Conservation (phyloP, 2,888 invertebrate genomes). For the Hydraecia micacea region DNA sequence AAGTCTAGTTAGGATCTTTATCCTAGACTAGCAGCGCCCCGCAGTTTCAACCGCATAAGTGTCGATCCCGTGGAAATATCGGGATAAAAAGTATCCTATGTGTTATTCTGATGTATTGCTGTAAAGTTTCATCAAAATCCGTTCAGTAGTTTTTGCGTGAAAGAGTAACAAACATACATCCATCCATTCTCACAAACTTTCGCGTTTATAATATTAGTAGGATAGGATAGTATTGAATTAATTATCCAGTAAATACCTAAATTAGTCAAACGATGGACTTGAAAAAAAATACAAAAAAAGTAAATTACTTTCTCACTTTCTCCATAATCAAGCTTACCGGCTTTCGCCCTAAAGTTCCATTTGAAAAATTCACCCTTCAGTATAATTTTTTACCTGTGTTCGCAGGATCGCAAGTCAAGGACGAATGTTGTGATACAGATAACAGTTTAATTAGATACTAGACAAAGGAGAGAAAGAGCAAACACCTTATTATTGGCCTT, state of each 20-base stretch:
- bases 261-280: too few relatives aligned
- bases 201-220: not conserved
- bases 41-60: too few relatives aligned
- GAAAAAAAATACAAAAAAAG: too few relatives aligned
- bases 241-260: too few relatives aligned
- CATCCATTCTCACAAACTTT: not conserved
- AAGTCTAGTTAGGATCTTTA: too few relatives aligned
- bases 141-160: not conserved
- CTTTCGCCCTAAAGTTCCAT: not conserved
- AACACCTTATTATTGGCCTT: conserved; percentile 35
- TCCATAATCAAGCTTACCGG: not conserved
- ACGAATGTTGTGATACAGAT: conserved; percentile 36
- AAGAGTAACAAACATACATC: not conserved
- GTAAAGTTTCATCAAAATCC: not conserved
- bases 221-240: too few relatives aligned
- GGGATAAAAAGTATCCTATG: not conserved
- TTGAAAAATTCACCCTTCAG: not conserved
- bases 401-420: not conserved
- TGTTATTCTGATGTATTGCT: too few relatives aligned
- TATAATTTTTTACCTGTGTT: not conserved
- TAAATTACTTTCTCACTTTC: not conserved
- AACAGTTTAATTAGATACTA: conserved; percentile 47
- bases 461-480: conserved; percentile 32
- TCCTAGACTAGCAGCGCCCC: not conserved
- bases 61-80: too few relatives aligned